Evolutionary conservation across 2,797 vertebrate genomes (phyloP), one percentile per base, ranked within the genome.

Genomic region (Allobates femoralis): DNA sequence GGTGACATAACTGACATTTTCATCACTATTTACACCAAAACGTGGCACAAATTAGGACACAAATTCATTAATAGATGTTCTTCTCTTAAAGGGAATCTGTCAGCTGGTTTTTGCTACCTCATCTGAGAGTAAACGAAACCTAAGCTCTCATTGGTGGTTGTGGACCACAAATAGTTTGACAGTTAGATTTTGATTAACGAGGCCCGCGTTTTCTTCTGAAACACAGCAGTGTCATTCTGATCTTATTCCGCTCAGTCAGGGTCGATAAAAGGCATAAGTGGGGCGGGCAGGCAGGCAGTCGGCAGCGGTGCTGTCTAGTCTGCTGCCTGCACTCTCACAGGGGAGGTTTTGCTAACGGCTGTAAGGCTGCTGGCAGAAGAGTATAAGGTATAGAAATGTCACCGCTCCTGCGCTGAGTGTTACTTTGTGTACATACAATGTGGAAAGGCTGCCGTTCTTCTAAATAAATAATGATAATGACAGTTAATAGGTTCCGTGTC

Each of bases 391-490:
- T 77, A 18, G 46, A 77, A 19, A 81, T 56, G 56, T 32, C 21
- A 23, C 18, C 66, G 75, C 58, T 18, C 16, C 60, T 69, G 80
- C 67, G 26, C 37, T 71, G 51, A 51, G 50, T 83, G 71, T 79
- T 79, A 67, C 81, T 83, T 30, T 77, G 67, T 80, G 55, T 84
- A 66, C 76, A 83, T 41, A 83, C 81, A 84, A 34, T 84, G 66
- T 84, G 18, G 84, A 84, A 84, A 74, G 75, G 21, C 81, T 34
- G 66, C 64, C 66, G 37, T 73, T n/a, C 81, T 84, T 53, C 69
- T 87, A 84, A 87, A 84, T 87, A 87, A 87, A 87, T 87, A 79
- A 87, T 83, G 86, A 51, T 87, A 87, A 87, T 84, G 81, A 87
- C 56, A 66, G 75, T 80, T 87, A 87, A 87, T 87, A 79, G 81